phyloP scores from a whole-genome alignment of 2,797 vertebrate genomes.

The Tiaroga cobitis region DNA sequence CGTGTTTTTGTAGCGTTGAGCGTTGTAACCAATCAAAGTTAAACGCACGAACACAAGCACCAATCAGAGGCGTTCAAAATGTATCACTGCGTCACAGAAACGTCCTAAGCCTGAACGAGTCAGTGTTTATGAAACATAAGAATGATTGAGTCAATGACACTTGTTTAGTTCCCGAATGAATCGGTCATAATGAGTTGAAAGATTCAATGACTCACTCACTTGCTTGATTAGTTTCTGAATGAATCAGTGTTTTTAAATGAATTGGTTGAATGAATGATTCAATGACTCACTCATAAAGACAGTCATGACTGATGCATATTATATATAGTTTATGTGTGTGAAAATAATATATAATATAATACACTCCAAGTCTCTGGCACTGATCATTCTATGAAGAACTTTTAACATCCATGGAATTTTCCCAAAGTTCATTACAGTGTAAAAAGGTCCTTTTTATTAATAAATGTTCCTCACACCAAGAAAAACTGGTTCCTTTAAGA shows the following conservation, averaged over 20 bases:
- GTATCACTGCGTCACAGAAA: no score
- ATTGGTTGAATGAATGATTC: not conserved
- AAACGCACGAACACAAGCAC: not conserved
- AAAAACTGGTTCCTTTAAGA: not conserved
- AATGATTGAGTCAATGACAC: not conserved
- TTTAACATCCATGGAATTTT: no score
- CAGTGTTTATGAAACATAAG: not conserved
- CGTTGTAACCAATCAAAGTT: not conserved
- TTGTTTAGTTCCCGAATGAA: not conserved
- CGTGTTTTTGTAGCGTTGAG: not conserved
- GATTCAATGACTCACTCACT: not conserved
- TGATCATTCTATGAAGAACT: no score
- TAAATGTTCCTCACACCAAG: not conserved
- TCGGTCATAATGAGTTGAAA: not conserved
- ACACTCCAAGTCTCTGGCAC: no score
- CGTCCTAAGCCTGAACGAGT: not conserved
- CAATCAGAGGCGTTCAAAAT: no score
- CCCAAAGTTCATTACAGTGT: no score
- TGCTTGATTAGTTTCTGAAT: fast-evolving
- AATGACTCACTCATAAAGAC: not conserved
- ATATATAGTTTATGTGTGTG: no score
- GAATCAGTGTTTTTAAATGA: not conserved
- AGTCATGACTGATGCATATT: no score
- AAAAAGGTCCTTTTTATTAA: not conserved
- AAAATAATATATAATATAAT: no score